Conservation (phyloP, 2,888 invertebrate species). For the Allygus modestus region DNA sequence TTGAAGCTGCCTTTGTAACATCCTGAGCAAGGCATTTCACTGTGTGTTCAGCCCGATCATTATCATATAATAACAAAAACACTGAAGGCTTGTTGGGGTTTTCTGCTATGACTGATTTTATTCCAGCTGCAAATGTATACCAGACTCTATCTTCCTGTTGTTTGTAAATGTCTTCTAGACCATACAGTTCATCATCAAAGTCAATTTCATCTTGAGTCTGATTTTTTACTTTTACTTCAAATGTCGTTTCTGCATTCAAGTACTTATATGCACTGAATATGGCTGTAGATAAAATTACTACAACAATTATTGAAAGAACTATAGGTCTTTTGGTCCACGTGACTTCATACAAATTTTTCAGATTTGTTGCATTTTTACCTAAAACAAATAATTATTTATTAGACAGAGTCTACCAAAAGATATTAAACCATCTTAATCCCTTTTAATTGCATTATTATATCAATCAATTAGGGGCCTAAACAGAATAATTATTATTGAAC, state of each 20-base stretch:
- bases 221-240: background rate
- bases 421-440: too few relatives aligned
- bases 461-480: too few relatives aligned
- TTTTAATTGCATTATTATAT: too few relatives aligned
- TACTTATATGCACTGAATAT: background rate
- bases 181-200: slow-evolving; percentile 27
- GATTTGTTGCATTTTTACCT: too few relatives aligned
- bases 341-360: too few relatives aligned
- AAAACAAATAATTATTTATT: too few relatives aligned
- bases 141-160: slow-evolving; percentile 30
- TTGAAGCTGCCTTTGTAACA: background rate
- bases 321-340: too few relatives aligned
- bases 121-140: slow-evolving; percentile 39
- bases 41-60: slow-evolving; percentile 27
- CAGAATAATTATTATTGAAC: too few relatives aligned
- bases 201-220: background rate
- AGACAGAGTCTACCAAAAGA: too few relatives aligned
- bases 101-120: slow-evolving; percentile 46
- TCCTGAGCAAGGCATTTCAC: slow-evolving; percentile 27
- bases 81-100: slow-evolving; percentile 50
- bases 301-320: background rate
- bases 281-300: background rate
- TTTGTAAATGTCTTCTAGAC: slow-evolving; percentile 7
- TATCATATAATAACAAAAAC: slow-evolving; percentile 49
- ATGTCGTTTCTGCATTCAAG: background rate